Percentiles rank a stretch among this genome's conserved stretches.
These are phyloP conservation scores for Synergus japonicus DNA, from an alignment of 2,888 invertebrate genomes.

Conservation along the genomic window DNA sequence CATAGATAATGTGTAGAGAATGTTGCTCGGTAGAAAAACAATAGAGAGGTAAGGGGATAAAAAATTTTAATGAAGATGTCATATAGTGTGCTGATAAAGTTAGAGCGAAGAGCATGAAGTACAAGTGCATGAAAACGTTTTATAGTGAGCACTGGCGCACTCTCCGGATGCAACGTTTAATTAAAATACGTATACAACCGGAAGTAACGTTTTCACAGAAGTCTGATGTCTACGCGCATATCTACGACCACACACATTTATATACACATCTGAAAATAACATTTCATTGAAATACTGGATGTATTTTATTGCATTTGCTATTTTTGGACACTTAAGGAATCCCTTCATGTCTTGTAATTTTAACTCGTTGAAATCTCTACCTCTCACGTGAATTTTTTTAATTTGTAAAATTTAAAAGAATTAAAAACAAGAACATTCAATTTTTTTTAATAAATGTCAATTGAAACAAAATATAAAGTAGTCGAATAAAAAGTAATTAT, in stretches of 20 bases:
- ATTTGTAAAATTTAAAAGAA: neutral
- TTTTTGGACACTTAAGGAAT: neutral
- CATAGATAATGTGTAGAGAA: neutral
- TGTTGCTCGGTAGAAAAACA: neutral
- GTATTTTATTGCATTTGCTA: neutral
- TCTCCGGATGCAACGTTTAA: conserved; percentile 65
- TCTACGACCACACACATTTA: neutral
- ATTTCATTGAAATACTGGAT: conserved; percentile 3
- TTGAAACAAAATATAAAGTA: neutral
- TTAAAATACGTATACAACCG: conserved; percentile 66
- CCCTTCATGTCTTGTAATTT: neutral
- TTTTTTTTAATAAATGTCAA: neutral
- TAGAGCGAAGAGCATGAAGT: conserved; percentile 27
- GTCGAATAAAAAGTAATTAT: neutral
- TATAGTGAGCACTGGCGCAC: conserved; percentile 45
- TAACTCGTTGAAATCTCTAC: neutral
- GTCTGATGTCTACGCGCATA: conserved; percentile 27
- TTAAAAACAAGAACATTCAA: neutral
- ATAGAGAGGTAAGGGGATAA: neutral
- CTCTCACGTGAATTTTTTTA: too few relatives aligned
- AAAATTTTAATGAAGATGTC: neutral
- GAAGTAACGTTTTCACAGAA: conserved; percentile 64
- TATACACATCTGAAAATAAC: conserved; percentile 1
- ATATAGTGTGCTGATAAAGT: conserved; percentile 16
- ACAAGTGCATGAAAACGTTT: conserved; percentile 40